A percentile compares a stretch with the other conserved stretches of the same genome.
phyloP scores from a whole-genome alignment of 2,797 vertebrate genomes.

The Gymnoscopelus braueri region DNA sequence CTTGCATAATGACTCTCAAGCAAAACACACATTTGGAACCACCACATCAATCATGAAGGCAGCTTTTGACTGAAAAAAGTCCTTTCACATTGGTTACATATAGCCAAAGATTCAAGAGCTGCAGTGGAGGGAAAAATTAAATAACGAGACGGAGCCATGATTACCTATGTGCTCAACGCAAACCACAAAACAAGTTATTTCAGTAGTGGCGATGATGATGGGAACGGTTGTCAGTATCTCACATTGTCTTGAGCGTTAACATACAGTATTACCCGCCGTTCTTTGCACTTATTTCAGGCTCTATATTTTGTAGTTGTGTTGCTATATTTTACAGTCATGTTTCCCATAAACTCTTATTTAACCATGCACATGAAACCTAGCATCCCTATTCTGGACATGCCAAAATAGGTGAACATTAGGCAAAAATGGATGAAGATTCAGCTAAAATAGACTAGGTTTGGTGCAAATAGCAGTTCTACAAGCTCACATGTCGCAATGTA shows the following conservation, averaged over 20 bases:
- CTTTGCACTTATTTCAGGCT: slow-evolving; percentile 63
- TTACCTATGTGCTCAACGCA: slow-evolving; percentile 48
- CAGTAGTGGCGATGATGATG: slow-evolving; percentile 56
- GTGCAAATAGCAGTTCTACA: too few relatives aligned
- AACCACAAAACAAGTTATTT: slow-evolving; percentile 52
- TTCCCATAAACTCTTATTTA: slow-evolving; percentile 36
- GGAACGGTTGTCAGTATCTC: slow-evolving; percentile 57
- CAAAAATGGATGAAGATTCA: too few relatives aligned
- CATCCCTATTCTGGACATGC: too few relatives aligned
- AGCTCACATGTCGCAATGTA: too few relatives aligned
- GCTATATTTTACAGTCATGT: slow-evolving; percentile 59
- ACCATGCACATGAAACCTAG: too few relatives aligned
- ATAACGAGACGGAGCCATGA: slow-evolving; percentile 16
- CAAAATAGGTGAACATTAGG: too few relatives aligned
- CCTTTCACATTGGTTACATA: slow-evolving; percentile 60
- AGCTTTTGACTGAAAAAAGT: slow-evolving; percentile 50
- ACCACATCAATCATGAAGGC: slow-evolving; percentile 48
- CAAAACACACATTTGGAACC: slow-evolving; percentile 41
- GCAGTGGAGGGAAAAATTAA: slow-evolving; percentile 34
- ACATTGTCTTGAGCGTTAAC: slow-evolving; percentile 62
- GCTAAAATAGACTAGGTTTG: too few relatives aligned
- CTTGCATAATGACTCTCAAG: slow-evolving; percentile 42
- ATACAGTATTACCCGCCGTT: slow-evolving; percentile 50
- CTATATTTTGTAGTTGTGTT: slow-evolving; percentile 58
- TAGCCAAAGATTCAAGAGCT: slow-evolving; percentile 64